Conservation (phyloP, 2,888 invertebrate genomes). For the Teleogryllus oceanicus region DNA sequence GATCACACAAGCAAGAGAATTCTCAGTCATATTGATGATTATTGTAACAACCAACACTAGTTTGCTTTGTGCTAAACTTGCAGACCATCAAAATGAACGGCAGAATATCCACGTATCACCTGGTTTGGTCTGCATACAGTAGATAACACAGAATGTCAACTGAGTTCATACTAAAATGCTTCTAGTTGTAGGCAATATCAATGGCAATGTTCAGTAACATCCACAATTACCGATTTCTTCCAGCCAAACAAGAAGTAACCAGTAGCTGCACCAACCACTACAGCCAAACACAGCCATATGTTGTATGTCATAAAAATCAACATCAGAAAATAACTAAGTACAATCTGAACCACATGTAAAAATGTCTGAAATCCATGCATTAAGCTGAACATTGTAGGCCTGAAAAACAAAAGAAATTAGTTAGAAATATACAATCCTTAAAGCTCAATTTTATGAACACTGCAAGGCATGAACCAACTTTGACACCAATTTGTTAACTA, state of each 20-base stretch:
- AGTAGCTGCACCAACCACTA: slow-evolving; percentile 81
- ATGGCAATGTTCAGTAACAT: slow-evolving; percentile 94
- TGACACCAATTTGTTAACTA: no score
- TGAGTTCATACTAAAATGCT: slow-evolving; percentile 19
- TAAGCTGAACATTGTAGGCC: slow-evolving; percentile 77
- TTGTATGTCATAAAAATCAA: slow-evolving; percentile 97
- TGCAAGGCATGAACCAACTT: no score
- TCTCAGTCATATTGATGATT: not conserved
- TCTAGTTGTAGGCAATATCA: slow-evolving; percentile 51
- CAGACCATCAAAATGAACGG: not conserved
- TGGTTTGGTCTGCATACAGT: not conserved
- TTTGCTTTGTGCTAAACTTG: not conserved
- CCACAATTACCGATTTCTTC: slow-evolving; percentile 90
- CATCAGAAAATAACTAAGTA: slow-evolving; percentile 91
- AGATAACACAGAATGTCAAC: not conserved
- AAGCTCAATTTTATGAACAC: no score
- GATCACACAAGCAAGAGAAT: not conserved
- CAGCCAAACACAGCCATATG: slow-evolving; percentile 85
- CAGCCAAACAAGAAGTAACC: slow-evolving; percentile 95
- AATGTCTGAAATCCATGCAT: slow-evolving; percentile 83
- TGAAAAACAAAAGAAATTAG: slow-evolving; percentile 47
- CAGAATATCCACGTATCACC: not conserved
- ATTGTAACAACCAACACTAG: not conserved
- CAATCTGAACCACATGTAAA: slow-evolving; percentile 84
- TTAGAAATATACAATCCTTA: no score